A percentile compares a stretch with the other conserved stretches of the same genome.
These are phyloP conservation scores for Arrhamphus sclerolepis DNA, from an alignment of 2,797 vertebrate species.

Conservation along the genomic window DNA sequence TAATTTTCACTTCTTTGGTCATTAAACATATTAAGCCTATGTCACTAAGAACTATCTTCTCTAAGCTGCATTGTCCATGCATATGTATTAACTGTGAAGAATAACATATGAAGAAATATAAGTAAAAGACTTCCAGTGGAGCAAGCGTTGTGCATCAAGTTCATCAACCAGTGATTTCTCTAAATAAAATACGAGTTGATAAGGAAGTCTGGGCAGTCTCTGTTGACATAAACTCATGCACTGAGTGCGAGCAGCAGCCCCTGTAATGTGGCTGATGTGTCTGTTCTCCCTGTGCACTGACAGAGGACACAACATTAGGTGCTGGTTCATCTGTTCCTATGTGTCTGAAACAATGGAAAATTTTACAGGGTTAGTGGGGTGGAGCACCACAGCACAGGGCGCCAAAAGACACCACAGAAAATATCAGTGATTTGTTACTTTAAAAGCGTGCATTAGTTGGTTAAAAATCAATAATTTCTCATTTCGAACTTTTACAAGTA, in stretches of 20 bases:
- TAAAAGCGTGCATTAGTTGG: not conserved
- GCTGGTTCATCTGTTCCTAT: constrained; percentile 80
- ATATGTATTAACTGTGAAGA: too few relatives aligned
- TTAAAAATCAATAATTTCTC: too few relatives aligned
- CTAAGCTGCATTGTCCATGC: too few relatives aligned
- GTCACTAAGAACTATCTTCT: too few relatives aligned
- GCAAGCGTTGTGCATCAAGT: too few relatives aligned
- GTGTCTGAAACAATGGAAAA: constrained; percentile 76
- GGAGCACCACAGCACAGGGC: constrained; percentile 36
- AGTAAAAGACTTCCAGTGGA: too few relatives aligned
- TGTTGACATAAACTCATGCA: constrained; percentile 67
- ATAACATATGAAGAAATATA: too few relatives aligned
- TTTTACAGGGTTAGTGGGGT: constrained; percentile 56
- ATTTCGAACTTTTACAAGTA: too few relatives aligned
- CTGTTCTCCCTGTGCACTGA: constrained; percentile 81
- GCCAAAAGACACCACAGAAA: constrained; percentile 27
- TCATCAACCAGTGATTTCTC: too few relatives aligned
- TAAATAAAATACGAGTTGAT: constrained; percentile 13
- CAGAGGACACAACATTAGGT: constrained; percentile 73
- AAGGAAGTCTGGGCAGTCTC: constrained; percentile 61
- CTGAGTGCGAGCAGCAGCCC: constrained; percentile 60
- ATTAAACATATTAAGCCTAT: too few relatives aligned
- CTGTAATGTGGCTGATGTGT: constrained; percentile 77
- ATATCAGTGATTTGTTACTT: constrained; percentile 1
- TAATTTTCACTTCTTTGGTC: too few relatives aligned